Conservation (phyloP, 2,113 vertebrate genomes). For the Lipotes vexillifer region DNA sequence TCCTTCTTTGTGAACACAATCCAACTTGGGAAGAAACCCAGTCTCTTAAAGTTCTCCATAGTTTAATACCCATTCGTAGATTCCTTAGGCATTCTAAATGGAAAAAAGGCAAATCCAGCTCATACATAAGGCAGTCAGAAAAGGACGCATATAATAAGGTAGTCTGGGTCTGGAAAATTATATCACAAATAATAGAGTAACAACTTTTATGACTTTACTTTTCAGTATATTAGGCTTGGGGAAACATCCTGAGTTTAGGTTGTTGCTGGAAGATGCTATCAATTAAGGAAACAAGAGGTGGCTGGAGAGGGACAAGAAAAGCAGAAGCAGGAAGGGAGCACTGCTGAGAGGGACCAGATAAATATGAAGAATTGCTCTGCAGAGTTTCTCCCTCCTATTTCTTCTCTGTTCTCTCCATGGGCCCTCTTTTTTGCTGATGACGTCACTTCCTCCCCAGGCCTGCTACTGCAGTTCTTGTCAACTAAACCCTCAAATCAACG, state of each 20-base stretch:
- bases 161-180: neutral
- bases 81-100: neutral
- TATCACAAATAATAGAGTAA: neutral
- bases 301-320: neutral
- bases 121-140: neutral
- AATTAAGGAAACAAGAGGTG: neutral
- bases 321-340: neutral
- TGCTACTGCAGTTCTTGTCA: neutral
- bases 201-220: neutral
- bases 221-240: neutral
- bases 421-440: neutral
- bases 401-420: neutral
- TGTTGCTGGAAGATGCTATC: neutral
- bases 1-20: neutral
- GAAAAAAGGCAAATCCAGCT: neutral
- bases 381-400: too few species aligned
- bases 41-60: neutral
- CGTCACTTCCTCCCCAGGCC: too few species aligned
- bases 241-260: neutral
- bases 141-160: neutral
- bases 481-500: neutral
- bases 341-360: neutral
- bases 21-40: neutral
- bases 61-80: neutral
- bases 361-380: neutral